Evolutionary conservation across 2,113 vertebrate species (phyloP).

Genomic region (Brachirus orientalis): DNA sequence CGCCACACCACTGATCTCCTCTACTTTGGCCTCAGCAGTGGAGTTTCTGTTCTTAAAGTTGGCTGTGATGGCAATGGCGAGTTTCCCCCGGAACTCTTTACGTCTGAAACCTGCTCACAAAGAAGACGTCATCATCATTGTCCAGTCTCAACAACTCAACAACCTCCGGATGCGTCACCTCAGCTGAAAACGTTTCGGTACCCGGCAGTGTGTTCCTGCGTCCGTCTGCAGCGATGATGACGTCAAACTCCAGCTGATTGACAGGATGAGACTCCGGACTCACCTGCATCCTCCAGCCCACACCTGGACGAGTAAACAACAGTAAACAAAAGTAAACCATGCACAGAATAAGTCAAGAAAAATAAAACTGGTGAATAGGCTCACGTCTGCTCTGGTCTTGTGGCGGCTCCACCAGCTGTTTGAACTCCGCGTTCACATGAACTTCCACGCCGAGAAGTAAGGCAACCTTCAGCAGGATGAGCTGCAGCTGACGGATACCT

Average conservation of each 20-base stretch:
- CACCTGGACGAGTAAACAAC: slow-evolving; percentile 72
- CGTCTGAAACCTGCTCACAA: slow-evolving; percentile 86
- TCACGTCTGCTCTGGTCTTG: slow-evolving; percentile 85
- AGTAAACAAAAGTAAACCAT: background rate
- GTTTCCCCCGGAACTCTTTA: slow-evolving; percentile 95
- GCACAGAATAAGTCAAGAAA: background rate
- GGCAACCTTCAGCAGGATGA: slow-evolving; percentile 94
- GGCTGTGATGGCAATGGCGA: slow-evolving; percentile 96
- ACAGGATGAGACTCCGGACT: slow-evolving; percentile 89
- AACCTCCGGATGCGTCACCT: background rate
- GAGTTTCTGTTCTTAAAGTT: slow-evolving; percentile 98
- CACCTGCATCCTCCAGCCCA: slow-evolving; percentile 92
- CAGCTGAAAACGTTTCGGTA: slow-evolving; percentile 55
- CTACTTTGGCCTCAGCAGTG: slow-evolving; percentile 95
- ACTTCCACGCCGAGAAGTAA: slow-evolving; percentile 94
- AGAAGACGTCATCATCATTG: background rate
- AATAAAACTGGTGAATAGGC: too few relatives aligned
- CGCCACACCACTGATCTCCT: slow-evolving; percentile 97
- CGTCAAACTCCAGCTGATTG: slow-evolving; percentile 91
- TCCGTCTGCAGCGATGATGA: slow-evolving; percentile 94
- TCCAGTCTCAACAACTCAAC: background rate
- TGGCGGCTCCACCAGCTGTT: slow-evolving; percentile 87
- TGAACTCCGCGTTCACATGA: slow-evolving; percentile 95
- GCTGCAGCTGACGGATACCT: slow-evolving; percentile 97
- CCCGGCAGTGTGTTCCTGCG: slow-evolving; percentile 95